Percentiles rank a stretch among this genome's conserved stretches.
phyloP scores from a whole-genome alignment of 2,888 invertebrate genomes.

The Myathropa florea region DNA sequence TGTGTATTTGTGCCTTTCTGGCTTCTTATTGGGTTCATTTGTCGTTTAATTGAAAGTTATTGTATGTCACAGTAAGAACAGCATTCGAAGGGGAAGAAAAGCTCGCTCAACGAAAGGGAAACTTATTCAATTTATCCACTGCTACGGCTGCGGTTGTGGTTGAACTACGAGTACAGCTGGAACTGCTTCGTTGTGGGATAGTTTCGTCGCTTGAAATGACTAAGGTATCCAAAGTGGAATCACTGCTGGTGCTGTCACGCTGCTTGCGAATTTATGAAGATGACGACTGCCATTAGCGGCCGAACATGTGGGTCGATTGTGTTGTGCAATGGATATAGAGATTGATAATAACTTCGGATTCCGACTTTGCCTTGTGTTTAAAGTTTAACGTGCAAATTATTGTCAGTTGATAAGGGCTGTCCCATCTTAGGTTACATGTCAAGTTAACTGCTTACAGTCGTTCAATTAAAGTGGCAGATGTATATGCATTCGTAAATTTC shows the following conservation, averaged over 20 bases:
- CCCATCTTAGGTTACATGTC: too few species aligned
- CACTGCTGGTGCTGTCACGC: constrained; percentile 49
- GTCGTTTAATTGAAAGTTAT: constrained; percentile 67
- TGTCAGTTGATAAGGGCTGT: constrained; percentile 55
- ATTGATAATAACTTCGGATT: constrained; percentile 48
- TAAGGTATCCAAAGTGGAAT: constrained; percentile 28
- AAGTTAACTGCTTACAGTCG: constrained; percentile 9
- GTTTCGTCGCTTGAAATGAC: constrained; percentile 50
- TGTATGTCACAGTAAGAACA: constrained; percentile 35
- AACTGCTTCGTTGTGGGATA: constrained; percentile 26
- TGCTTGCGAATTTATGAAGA: constrained; percentile 66
- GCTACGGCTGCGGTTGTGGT: background rate
- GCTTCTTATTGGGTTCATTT: constrained; percentile 52
- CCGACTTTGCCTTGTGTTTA: constrained; percentile 23
- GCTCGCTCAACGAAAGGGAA: constrained; percentile 57
- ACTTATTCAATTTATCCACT: background rate
- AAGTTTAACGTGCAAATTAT: constrained; percentile 67
- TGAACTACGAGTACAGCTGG: background rate
- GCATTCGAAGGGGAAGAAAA: constrained; percentile 38
- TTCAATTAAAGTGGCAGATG: constrained; percentile 2
- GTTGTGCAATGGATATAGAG: constrained; percentile 29
- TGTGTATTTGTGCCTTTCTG: constrained; percentile 21
- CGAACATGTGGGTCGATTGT: constrained; percentile 37
- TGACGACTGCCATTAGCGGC: constrained; percentile 48
- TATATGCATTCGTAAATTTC: too few species aligned